Evolutionary conservation across 1,140 invertebrate genomes (phyloP).

Genomic region (Anoplolepis gracilipes): DNA sequence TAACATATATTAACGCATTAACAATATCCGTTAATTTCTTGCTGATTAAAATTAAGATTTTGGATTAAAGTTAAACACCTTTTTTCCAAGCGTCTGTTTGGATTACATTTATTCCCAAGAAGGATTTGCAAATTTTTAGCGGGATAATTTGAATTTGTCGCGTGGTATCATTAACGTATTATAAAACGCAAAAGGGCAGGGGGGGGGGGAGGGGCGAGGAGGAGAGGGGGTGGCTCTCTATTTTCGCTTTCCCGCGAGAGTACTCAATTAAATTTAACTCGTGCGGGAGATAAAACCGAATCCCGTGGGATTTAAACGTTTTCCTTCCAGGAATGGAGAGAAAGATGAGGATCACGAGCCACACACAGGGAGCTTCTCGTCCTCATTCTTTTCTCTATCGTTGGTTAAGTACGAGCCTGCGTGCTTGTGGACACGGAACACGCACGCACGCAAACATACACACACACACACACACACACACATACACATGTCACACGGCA

Average conservation of each 20-base stretch:
- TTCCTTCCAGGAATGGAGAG: constrained; percentile 26
- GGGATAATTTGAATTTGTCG: constrained; percentile 1
- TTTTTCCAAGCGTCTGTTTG: neutral
- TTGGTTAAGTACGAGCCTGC: neutral
- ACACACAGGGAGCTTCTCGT: neutral
- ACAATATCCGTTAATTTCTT: neutral
- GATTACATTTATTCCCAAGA: neutral
- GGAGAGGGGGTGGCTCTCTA: neutral
- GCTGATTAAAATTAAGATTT: too few relatives aligned
- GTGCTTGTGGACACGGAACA: neutral
- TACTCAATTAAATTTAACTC: constrained; percentile 59
- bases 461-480: neutral
- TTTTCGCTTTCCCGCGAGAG: neutral
- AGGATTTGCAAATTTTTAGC: neutral
- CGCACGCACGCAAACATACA: neutral
- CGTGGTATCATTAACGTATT: neutral
- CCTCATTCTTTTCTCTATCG: neutral
- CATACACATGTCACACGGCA: neutral
- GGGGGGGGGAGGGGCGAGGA: too few relatives aligned
- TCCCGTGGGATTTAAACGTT: constrained; percentile 43
- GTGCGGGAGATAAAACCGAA: constrained; percentile 41
- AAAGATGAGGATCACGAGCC: constrained; percentile 21
- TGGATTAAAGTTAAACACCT: neutral
- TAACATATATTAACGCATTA: neutral
- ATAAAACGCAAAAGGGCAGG: constrained; percentile 12